A percentile compares a stretch with the other conserved stretches of the same genome.
phyloP scores from a whole-genome alignment of 2,113 vertebrate species.

The Eudyptes chrysolophus region DNA sequence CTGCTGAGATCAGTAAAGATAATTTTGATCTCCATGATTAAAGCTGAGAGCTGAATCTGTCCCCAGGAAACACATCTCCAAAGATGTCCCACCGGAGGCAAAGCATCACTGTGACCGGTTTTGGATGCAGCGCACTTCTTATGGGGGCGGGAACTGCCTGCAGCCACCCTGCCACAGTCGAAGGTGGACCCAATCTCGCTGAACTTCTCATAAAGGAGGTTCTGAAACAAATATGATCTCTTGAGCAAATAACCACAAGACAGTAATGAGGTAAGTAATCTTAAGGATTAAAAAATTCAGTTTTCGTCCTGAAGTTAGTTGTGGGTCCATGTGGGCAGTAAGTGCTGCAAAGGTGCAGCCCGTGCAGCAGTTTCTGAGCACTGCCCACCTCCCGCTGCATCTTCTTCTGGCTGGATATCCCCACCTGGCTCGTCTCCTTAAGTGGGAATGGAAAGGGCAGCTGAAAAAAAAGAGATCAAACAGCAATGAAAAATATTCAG shows the following conservation, averaged over 20 bases:
- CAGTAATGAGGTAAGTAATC: background rate
- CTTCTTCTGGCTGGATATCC: background rate
- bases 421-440: background rate
- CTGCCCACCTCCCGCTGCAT: background rate
- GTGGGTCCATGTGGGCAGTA: background rate
- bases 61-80: background rate
- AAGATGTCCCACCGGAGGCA: background rate
- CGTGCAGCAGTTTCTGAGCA: background rate
- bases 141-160: accelerated
- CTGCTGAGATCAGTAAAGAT: background rate
- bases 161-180: accelerated
- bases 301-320: background rate
- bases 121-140: background rate
- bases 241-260: background rate
- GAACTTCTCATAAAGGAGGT: background rate
- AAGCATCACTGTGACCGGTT: background rate
- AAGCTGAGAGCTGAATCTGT: background rate
- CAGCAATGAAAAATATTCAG: background rate
- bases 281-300: background rate
- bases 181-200: background rate
- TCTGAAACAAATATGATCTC: background rate
- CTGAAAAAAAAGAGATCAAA: background rate
- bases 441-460: background rate
- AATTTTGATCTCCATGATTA: background rate
- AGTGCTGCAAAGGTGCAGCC: background rate